Evolutionary conservation across 2,888 invertebrate species (phyloP), one percentile per base, ranked within the genome.

Genomic region (Acanthosepion esculentum): DNA sequence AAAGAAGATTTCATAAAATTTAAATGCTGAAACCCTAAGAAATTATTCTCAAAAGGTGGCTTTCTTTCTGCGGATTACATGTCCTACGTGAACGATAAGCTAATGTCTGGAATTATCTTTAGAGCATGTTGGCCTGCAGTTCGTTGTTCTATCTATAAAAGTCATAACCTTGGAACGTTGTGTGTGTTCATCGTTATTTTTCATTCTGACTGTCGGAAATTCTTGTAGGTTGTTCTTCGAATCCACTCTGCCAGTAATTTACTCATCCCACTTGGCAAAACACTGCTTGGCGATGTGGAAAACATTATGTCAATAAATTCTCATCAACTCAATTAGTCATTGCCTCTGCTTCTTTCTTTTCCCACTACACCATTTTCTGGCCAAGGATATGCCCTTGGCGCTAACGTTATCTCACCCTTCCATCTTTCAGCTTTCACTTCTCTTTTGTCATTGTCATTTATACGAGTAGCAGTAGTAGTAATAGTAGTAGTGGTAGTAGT

Each of bases 271-370:
- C n/a, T n/a, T n/a, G 12, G 29, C n/a, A 29, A n/a, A 29, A 78
- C n/a, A 78, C n/a, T 78, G 10, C 15, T 29, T 78, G 33, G 78
- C n/a, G 33, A 78, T 78, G n/a, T 78, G n/a, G n/a, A 78, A 78
- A 33, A n/a, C 78, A n/a, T 78, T 78, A 78, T 78, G 78, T 78
- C 78, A 78, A 78, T 78, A n/a, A n/a, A 78, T 78, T 78, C n/a
- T 78, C 78, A 78, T 78, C 78, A 78, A 78, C n/a, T 78, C n/a
- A 78, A n/a, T 78, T 15, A n/a, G n/a, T 12, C n/a, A 78, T 78
- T 12, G 78, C n/a, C 33, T 78, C n/a, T 78, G 1, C 20, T 5
- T n/a, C 29, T 15, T n/a, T 23, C 59, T 59, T 23, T 23, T 59
- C 23, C 59, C 20, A 23, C 59, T n/a, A n/a, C n/a, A n/a, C 10